Evolutionary conservation across 2,113 vertebrate species (phyloP).

Genomic region (Eudyptes chrysolophus): DNA sequence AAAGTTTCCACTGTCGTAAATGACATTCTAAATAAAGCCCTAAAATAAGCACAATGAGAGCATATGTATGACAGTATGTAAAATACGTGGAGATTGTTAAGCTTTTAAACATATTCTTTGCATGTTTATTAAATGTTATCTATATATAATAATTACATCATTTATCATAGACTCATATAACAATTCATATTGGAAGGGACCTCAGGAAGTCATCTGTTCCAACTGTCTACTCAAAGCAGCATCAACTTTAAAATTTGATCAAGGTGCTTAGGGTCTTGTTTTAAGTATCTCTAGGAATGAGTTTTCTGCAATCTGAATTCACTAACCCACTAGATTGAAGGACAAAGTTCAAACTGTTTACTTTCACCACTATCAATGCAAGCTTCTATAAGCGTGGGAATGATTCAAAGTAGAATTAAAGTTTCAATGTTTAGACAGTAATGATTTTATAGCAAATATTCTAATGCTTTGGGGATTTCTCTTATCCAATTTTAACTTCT

Average conservation of each 20-base stretch:
- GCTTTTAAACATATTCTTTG: not conserved
- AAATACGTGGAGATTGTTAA: not conserved
- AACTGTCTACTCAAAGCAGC: not conserved
- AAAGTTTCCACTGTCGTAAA: not conserved
- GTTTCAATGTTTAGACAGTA: not conserved
- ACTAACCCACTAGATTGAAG: not conserved
- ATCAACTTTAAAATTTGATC: not conserved
- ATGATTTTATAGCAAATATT: not conserved
- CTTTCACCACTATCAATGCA: not conserved
- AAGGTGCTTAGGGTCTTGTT: not conserved
- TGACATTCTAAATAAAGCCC: not conserved
- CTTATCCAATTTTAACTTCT: not conserved
- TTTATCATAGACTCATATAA: not conserved
- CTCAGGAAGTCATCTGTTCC: not conserved
- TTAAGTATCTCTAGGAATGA: not conserved
- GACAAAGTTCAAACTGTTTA: not conserved
- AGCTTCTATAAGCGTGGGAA: rapidly evolving
- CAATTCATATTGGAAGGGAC: not conserved
- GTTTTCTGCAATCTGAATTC: not conserved
- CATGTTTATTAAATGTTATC: not conserved
- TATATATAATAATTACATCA: not conserved
- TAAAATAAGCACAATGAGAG: not conserved
- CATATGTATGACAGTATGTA: not conserved
- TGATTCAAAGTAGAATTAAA: not conserved
- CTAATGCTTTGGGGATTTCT: not conserved